A percentile compares a stretch with the other conserved stretches of the same genome.
Conservation (phyloP, 2,113 vertebrate genomes). For the Scortum barcoo region DNA sequence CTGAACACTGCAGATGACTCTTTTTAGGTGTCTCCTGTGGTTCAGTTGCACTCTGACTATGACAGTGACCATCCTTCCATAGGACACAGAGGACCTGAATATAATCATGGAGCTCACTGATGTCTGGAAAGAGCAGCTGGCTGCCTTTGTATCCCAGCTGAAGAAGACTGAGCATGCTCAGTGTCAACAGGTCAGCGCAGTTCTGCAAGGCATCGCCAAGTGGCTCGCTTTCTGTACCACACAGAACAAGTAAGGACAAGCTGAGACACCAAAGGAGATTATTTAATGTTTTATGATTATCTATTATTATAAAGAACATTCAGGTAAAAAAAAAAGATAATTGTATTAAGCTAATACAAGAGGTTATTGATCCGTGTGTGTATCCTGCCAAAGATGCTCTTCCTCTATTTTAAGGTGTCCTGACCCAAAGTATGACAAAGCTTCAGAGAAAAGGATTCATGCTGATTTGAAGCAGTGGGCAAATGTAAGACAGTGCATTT, state of each 20-base stretch:
- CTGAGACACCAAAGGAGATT: neutral
- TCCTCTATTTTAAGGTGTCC: slow-evolving; percentile 58
- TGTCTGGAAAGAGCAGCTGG: slow-evolving; percentile 81
- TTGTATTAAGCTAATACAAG: too few species aligned
- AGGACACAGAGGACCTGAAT: slow-evolving; percentile 87
- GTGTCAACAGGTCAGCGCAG: slow-evolving; percentile 65
- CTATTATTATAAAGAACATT: neutral
- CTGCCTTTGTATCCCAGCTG: slow-evolving; percentile 71
- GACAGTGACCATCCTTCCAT: slow-evolving; percentile 25
- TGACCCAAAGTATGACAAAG: slow-evolving; percentile 56
- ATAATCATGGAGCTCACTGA: slow-evolving; percentile 78
- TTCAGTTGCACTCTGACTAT: slow-evolving; percentile 9
- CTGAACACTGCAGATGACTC: rapidly evolving
- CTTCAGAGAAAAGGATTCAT: slow-evolving; percentile 63
- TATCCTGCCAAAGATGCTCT: neutral
- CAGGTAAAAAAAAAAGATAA: too few species aligned
- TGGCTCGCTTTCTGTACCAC: slow-evolving; percentile 77
- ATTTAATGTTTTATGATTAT: neutral
- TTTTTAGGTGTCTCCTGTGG: neutral
- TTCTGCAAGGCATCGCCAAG: slow-evolving; percentile 75
- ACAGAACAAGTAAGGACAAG: slow-evolving; percentile 75
- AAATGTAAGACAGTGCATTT: slow-evolving; percentile 68
- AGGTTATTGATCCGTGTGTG: neutral
- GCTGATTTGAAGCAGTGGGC: slow-evolving; percentile 78
- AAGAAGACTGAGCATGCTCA: slow-evolving; percentile 76